Conservation (phyloP, 2,113 vertebrate species). For the Gymnocephalus cernua region DNA sequence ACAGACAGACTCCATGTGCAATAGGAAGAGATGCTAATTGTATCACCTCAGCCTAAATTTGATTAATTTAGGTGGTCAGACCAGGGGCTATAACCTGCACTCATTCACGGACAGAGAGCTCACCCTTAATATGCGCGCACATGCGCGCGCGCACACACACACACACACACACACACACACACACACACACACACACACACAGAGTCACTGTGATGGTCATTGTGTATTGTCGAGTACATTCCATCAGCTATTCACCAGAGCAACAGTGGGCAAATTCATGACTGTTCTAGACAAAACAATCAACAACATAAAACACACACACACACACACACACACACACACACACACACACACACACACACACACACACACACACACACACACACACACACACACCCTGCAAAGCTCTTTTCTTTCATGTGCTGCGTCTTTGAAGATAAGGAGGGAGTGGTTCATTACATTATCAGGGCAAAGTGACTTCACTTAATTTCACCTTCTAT, state of each 20-base stretch:
- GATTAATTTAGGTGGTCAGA: slow-evolving; percentile 3
- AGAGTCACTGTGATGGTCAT: slow-evolving; percentile 67
- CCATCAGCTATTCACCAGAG: slow-evolving; percentile 66
- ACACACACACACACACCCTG: slow-evolving; percentile 22
- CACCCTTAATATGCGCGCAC: slow-evolving; percentile 4
- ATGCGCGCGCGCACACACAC: neutral
- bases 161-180: neutral
- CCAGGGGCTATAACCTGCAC: neutral
- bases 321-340: neutral
- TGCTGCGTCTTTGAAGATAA: slow-evolving; percentile 68
- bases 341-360: slow-evolving; percentile 19
- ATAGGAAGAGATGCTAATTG: slow-evolving; percentile 13
- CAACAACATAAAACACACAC: slow-evolving; percentile 37
- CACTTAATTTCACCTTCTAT: slow-evolving; percentile 67
- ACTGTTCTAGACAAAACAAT: slow-evolving; percentile 74
- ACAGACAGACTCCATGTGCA: neutral
- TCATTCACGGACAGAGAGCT: slow-evolving; percentile 23
- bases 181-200: slow-evolving; percentile 34
- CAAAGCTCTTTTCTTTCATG: slow-evolving; percentile 56
- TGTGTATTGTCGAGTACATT: slow-evolving; percentile 66
- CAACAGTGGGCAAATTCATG: slow-evolving; percentile 73
- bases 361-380: slow-evolving; percentile 21
- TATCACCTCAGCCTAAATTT: neutral
- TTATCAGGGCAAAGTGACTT: slow-evolving; percentile 58
- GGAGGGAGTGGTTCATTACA: slow-evolving; percentile 66